Conservation (phyloP, 2,888 invertebrate species). For the Lasius fuliginosus region DNA sequence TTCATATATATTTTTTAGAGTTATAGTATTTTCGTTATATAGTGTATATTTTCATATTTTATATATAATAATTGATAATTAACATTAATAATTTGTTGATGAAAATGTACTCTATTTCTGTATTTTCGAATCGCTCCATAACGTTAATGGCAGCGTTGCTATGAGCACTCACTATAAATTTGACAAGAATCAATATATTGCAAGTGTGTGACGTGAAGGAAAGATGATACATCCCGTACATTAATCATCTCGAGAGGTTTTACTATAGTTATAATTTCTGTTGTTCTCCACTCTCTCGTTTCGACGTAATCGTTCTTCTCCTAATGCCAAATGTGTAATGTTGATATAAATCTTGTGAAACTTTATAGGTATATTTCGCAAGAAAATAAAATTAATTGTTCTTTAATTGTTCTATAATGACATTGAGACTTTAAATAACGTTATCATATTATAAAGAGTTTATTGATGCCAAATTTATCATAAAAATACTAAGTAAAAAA, state of each 20-base stretch:
- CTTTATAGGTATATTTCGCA: not conserved
- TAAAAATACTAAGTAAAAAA: slow-evolving; percentile 4
- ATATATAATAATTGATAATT: not conserved
- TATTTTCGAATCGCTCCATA: not conserved
- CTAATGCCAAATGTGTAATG: slow-evolving; percentile 6
- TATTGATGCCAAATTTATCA: not conserved
- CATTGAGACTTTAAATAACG: not conserved
- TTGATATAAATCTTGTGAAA: not conserved
- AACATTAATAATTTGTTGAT: not conserved
- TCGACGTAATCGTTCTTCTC: slow-evolving; percentile 4
- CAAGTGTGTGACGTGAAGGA: slow-evolving; percentile 8
- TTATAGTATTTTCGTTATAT: not conserved
- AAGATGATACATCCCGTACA: slow-evolving; percentile 40
- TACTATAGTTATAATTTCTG: slow-evolving; percentile 46
- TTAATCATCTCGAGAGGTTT: slow-evolving; percentile 68
- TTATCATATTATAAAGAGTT: not conserved
- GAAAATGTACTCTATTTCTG: not conserved
- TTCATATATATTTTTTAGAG: not conserved
- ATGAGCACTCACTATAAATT: slow-evolving; percentile 22
- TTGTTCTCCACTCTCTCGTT: not conserved
- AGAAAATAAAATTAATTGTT: not conserved
- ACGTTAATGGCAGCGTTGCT: not conserved
- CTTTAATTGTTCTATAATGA: not conserved
- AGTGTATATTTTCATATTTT: not conserved
- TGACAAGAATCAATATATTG: slow-evolving; percentile 32